Evolutionary conservation across 2,888 invertebrate genomes (phyloP), one percentile per base, ranked within the genome.

Genomic region (Tupiocoris notatus): DNA sequence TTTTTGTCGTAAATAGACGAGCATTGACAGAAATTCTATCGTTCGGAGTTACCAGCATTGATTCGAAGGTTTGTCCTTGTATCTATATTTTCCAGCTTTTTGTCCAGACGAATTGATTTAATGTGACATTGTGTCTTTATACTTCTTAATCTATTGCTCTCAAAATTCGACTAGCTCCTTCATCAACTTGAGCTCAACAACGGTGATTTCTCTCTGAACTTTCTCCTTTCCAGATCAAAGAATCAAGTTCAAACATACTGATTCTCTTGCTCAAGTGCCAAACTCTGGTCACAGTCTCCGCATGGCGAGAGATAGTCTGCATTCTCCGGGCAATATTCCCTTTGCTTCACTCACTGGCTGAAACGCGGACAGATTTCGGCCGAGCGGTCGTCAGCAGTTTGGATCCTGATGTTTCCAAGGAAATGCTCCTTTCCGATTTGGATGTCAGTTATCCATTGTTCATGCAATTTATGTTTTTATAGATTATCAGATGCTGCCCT

Each of bases 1-100:
- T 90, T 82, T 81, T 91, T 58, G 64, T 80, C 9, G 85, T 88
- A 77, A 87, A 88, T 79, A 84, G 88, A 17, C 85, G 85, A 61
- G 83, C 91, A 67, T 81, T 91, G 68, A 88, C 86, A 0, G 90
- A 91, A 84, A 88, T 91, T 54, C 86, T 89, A 78, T 87, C 88
- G 79, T 88, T 89, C 82, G 91, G 91, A 62, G 81, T 89, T 12
- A 86, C 85, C 21, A 62, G 39, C 56, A 62, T n/a, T 7, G 62
- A 68, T 56, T 58, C 18, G n/a, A 57, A 68, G 67, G 76, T 76
- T 22, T n/a, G 57, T 66, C n/a, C n/a, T n/a, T n/a, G n/a, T n/a
- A n/a, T n/a, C n/a, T n/a, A 17, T 61, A 61, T 17, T n/a, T n/a
- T n/a, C n/a, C 16, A 16, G 12, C 56, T 9, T 56, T 9, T 9